These are phyloP conservation scores for Lucilia sericata DNA, from an alignment of 1,140 invertebrate species.

Conservation along the genomic window DNA sequence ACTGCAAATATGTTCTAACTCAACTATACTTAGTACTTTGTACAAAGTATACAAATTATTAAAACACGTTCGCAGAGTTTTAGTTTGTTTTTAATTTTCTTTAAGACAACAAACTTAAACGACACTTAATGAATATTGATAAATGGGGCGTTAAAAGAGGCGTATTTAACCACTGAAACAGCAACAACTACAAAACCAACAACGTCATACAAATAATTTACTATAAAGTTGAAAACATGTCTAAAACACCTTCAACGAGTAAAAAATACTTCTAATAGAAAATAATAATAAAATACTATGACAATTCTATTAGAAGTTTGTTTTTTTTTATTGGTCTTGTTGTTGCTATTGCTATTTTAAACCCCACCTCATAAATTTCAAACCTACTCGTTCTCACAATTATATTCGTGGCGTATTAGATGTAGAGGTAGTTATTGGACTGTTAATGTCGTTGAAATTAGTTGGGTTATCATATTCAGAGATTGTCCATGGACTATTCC, in stretches of 20 bases:
- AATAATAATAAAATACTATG: slow-evolving; percentile 1
- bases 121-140: slow-evolving; percentile 45
- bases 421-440: neutral
- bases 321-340: neutral
- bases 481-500: no score
- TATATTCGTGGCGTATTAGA: neutral
- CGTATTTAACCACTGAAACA: slow-evolving; percentile 8
- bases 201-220: neutral
- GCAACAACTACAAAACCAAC: slow-evolving; percentile 19
- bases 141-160: slow-evolving; percentile 39
- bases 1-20: no score
- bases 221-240: neutral
- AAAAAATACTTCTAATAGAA: neutral
- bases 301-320: slow-evolving; percentile 26
- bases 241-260: slow-evolving; percentile 23
- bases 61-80: slow-evolving; percentile 10
- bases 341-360: neutral
- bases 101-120: neutral
- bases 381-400: neutral
- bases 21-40: neutral
- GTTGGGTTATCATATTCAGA: no score
- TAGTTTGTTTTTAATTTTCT: neutral
- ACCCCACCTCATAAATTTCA: slow-evolving; percentile 26
- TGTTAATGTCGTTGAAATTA: neutral
- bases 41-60: neutral